Evolutionary conservation across 2,888 invertebrate genomes (phyloP), one percentile per base, ranked within the genome.

Genomic region (Imbricaverruca yamaguchii): DNA sequence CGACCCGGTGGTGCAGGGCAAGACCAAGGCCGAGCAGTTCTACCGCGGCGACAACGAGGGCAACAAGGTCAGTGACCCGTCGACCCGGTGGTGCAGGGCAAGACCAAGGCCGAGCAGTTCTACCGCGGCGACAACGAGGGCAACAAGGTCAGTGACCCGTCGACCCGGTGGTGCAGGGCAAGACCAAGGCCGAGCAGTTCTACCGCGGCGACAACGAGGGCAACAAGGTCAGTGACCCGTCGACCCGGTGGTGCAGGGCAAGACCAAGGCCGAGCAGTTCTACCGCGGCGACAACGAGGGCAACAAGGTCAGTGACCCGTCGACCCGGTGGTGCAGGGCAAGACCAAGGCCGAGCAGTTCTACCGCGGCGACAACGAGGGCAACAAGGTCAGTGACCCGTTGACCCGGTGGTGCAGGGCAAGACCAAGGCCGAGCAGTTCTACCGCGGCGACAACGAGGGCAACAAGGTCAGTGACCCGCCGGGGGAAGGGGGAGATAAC

Each of bases 1-100:
- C 0, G 95, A 97, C 89, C 96, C 97, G 10, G 91, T 98, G 56
- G 97, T 96, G 55, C 95, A 96, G 89, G 98, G 98, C 86, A 97
- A 97, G 90, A 94, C 94, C 0, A 90, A 95, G 84, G 97, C 97
- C 15, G 97, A 97, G 87, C 97, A 97, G 88, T 97, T 96, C 89
- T 97, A 97, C 89, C 89, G 94, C 81, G 96, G 96, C 53, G 97
- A 97, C 88, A 93, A 92, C 81, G 93, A 94, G 88, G 95, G 95
- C 86, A 94, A 95, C 88, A 93, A 67, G 67, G 67, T 67, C 53
- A 81, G 80, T 63, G 15, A 6, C 12, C 13, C 18, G 61, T 4
- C n/a, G n/a, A n/a, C n/a, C n/a, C n/a, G n/a, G n/a, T n/a, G n/a
- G n/a, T n/a, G n/a, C n/a, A n/a, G n/a, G n/a, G n/a, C n/a, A n/a